A percentile compares a stretch with the other conserved stretches of the same genome.
Conservation (phyloP, 1,140 invertebrate species). For the Chrysomallon squamiferum region DNA sequence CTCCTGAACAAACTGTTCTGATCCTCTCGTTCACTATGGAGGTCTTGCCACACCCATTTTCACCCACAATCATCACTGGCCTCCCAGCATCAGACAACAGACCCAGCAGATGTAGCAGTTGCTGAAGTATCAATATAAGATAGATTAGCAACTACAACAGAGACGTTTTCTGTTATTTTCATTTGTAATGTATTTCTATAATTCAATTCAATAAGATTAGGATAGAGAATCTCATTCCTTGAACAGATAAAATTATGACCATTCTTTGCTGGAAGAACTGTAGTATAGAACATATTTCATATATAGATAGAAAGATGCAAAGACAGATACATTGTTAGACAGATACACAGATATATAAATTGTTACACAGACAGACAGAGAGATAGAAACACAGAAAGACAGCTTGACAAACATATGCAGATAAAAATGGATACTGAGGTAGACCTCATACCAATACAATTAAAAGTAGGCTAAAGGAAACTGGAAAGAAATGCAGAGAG, state of each 20-base stretch:
- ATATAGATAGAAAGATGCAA: too few relatives aligned
- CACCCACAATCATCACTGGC: constrained; percentile 61
- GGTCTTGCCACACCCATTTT: constrained; percentile 62
- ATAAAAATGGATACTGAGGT: too few relatives aligned
- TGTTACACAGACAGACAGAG: too few relatives aligned
- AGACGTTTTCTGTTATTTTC: not conserved
- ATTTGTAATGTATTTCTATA: not conserved
- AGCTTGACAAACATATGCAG: too few relatives aligned
- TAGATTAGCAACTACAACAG: not conserved
- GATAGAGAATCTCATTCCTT: not conserved
- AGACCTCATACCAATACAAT: too few relatives aligned
- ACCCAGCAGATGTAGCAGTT: constrained; percentile 51
- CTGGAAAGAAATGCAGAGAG: too few relatives aligned
- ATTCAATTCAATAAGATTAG: not conserved
- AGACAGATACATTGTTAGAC: too few relatives aligned
- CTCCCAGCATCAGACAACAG: constrained; percentile 57
- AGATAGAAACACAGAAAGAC: too few relatives aligned
- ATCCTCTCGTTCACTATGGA: constrained; percentile 60
- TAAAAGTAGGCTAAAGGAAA: too few relatives aligned
- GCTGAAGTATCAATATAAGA: constrained; percentile 37
- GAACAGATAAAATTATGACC: constrained; percentile 1
- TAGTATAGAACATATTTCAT: too few relatives aligned
- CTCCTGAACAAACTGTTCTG: constrained; percentile 61
- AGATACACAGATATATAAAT: too few relatives aligned
- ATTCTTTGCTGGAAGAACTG: not conserved